Evolutionary conservation across 2,888 invertebrate genomes (phyloP).

Genomic region (Drosophila testacea): DNA sequence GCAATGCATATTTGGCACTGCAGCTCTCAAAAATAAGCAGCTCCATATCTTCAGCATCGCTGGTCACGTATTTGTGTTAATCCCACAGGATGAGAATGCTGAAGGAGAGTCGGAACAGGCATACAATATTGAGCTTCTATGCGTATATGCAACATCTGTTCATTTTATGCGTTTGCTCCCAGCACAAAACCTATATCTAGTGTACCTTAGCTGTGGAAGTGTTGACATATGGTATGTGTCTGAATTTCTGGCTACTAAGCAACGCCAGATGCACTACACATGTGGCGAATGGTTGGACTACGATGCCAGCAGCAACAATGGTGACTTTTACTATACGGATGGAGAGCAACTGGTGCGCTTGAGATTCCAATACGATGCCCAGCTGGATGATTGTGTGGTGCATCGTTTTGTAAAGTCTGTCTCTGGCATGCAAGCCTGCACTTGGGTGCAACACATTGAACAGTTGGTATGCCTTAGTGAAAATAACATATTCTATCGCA

Average conservation of each 20-base stretch:
- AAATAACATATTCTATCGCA: conserved; percentile 83
- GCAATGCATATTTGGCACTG: conserved; percentile 58
- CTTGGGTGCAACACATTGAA: conserved; percentile 75
- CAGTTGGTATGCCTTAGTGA: conserved; percentile 82
- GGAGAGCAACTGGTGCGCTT: conserved; percentile 74
- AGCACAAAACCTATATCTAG: conserved; percentile 67
- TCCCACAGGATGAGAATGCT: conserved; percentile 36
- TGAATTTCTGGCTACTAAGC: conserved; percentile 55
- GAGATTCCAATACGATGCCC: conserved; percentile 64
- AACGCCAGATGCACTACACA: conserved; percentile 69
- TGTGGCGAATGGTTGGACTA: conserved; percentile 74
- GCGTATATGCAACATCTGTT: conserved; percentile 70
- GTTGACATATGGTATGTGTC: conserved; percentile 83
- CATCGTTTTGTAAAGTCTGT: conserved; percentile 67
- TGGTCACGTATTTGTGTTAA: conserved; percentile 77
- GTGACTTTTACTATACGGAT: conserved; percentile 79
- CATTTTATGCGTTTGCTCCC: conserved; percentile 69
- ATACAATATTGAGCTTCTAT: conserved; percentile 62
- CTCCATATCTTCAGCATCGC: conserved; percentile 81
- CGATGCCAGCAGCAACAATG: conserved; percentile 63
- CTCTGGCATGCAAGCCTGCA: conserved; percentile 81
- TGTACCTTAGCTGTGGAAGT: conserved; percentile 79
- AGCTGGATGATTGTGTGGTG: conserved; percentile 67
- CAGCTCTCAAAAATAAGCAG: conserved; percentile 19
- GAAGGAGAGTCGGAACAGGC: conserved; percentile 14